Evolutionary conservation across 1,140 invertebrate genomes (phyloP), one percentile per base, ranked within the genome.

Genomic region (Belonocnema kinseyi): DNA sequence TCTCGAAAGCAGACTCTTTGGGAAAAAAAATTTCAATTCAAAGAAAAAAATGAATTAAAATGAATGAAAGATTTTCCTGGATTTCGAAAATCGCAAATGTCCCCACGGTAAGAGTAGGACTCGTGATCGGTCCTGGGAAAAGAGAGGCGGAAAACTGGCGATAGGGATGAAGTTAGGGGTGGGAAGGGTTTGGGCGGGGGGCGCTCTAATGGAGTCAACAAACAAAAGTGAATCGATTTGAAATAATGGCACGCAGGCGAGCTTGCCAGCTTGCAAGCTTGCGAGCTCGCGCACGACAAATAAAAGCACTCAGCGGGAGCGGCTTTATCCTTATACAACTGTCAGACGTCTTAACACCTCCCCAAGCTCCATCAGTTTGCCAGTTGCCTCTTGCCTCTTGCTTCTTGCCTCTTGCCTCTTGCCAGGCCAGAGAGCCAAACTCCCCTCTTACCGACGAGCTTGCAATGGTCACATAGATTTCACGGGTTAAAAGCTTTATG

Each of bases 191-290:
- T n/a, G n/a, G n/a, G n/a, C n/a, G n/a, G n/a, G n/a, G 79, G 78
- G 76, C 72, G 74, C 79, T 77, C 85, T 89, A 89, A 89, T 88
- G 87, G 88, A 87, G 86, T 88, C 87, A 88, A 89, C 88, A 88
- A 88, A 89, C 87, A 88, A 89, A 89, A 90, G 85, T 86, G 87
- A 88, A 88, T 90, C 87, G 88, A 90, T 88, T 87, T 88, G 86
- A 88, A 88, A 87, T 90, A 88, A 88, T 88, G 87, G 87, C 84
- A 85, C 82, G 83, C 85, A 82, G 84, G 76, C 83, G 84, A 83
- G 79, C 80, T 79, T 77, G 83, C 76, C 58, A 75, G 61, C 70
- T 50, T 72, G 73, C 72, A 76, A 77, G 77, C 75, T 77, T 58
- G 66, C 61, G 56, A 46, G 71, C 78, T 61, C 56, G 70, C 61